These are phyloP conservation scores for Pampusana beccarii DNA, from an alignment of 2,113 vertebrate species.

Conservation along the genomic window DNA sequence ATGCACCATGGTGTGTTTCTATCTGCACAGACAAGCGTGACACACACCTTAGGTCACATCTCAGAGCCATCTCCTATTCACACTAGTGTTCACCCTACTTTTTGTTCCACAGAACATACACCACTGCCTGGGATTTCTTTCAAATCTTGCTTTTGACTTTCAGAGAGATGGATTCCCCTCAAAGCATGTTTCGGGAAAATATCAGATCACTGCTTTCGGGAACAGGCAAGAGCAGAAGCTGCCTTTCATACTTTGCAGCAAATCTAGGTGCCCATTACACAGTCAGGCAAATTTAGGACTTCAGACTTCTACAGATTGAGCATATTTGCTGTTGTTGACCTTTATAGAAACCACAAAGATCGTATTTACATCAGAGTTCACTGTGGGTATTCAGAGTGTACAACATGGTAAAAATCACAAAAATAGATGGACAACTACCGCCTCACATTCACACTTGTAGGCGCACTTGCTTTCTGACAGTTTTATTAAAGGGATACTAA, in stretches of 20 bases:
- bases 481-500: neutral
- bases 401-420: neutral
- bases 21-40: fast-evolving
- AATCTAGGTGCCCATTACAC: neutral
- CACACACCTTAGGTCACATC: neutral
- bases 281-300: neutral
- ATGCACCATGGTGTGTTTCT: fast-evolving
- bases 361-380: neutral
- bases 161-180: neutral
- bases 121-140: neutral
- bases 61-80: neutral
- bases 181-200: neutral
- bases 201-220: neutral
- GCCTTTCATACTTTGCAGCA: neutral
- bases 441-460: neutral
- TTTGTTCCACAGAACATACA: neutral
- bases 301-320: neutral
- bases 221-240: neutral
- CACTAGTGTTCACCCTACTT: neutral
- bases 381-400: neutral
- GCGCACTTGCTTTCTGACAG: neutral
- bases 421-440: neutral
- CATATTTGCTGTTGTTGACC: neutral
- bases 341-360: neutral
- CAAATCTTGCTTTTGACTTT: neutral